Conservation (phyloP, 2,113 vertebrate genomes). For the Cricetomys ansorgei region DNA sequence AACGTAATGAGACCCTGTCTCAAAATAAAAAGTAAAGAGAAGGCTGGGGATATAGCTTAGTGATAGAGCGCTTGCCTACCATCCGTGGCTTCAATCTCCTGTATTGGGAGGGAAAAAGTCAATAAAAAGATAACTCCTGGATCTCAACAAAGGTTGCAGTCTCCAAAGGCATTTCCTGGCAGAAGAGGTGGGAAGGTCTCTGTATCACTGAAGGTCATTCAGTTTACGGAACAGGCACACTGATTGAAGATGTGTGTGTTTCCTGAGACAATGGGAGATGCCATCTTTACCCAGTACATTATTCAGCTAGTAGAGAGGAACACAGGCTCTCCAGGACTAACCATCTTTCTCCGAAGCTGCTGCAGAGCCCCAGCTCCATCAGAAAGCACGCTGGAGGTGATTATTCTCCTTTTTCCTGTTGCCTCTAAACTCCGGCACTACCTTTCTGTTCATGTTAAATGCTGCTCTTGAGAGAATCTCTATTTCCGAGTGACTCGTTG, state of each 20-base stretch:
- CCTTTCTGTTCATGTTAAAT: conserved; percentile 48
- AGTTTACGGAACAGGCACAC: not conserved
- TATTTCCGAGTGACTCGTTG: conserved; percentile 57
- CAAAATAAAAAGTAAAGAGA: not conserved
- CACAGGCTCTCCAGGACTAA: accelerated
- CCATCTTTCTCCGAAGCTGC: not conserved
- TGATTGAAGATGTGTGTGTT: not conserved
- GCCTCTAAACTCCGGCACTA: not conserved
- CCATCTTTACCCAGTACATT: not conserved
- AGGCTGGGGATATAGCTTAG: not conserved
- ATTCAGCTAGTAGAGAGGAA: not conserved
- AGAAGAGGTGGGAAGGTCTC: not conserved
- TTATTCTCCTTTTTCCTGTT: not conserved
- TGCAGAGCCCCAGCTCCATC: not conserved
- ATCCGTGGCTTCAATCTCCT: not conserved
- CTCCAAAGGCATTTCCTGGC: not conserved
- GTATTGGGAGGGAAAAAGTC: not conserved
- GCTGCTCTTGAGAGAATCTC: conserved; percentile 57
- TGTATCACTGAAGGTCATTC: not conserved
- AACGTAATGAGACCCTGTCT: not conserved
- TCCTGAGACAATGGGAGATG: not conserved
- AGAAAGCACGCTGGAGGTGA: not conserved
- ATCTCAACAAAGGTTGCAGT: not conserved
- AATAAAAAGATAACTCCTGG: not conserved
- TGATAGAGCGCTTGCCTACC: not conserved